Base-by-base conservation (phyloP, 2,888 invertebrate genomes). In the Pelosia muscerda region DNA sequence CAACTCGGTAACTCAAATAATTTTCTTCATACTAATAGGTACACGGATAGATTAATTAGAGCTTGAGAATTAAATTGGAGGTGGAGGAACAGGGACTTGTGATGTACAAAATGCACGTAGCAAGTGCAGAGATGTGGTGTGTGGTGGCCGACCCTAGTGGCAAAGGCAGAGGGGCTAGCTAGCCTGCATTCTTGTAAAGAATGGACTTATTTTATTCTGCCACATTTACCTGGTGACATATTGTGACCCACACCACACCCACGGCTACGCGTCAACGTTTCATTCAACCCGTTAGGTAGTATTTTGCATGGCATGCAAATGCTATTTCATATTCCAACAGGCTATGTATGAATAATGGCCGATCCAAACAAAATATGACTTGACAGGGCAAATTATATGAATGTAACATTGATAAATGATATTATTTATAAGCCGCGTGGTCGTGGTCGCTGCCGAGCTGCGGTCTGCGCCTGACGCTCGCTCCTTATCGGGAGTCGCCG, bases 401-500 rank as follows among this genome's bases (percentile, higher is more conserved):
- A 23, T 31, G 28, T 28, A 23, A 31, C 5, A 54, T 54, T 63
- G 63, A 63, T 63, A 63, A n/a, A 49, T 54, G 22, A 53, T 63
- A 25, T 34, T 54, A 54, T 63, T 54, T 34, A 63, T 54, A 63
- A 19, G 54, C 54, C 54, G 23, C 15, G 13, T 28, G 54, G 54
- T 54, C 8, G 54, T 54, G 54, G 54, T 54, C 53, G 56, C 31
- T 9, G 4, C 8, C 8, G 49, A 19, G 28, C 57, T 57, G 63
- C 34, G 63, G 31, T 63, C 28, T n/a, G n/a, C n/a, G n/a, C n/a
- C n/a, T 34, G 54, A 15, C 15, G n/a, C 28, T 19, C 19, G 53
- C 15, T 54, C 26, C 54, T 54, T 63, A 63, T 63, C 63, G 31
- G 31, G 53, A 23, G 31, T 54, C 63, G 23, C 31, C 63, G 49